These are phyloP conservation scores for Dynastes hyllus DNA, from an alignment of 2,888 invertebrate genomes.

Conservation along the genomic window DNA sequence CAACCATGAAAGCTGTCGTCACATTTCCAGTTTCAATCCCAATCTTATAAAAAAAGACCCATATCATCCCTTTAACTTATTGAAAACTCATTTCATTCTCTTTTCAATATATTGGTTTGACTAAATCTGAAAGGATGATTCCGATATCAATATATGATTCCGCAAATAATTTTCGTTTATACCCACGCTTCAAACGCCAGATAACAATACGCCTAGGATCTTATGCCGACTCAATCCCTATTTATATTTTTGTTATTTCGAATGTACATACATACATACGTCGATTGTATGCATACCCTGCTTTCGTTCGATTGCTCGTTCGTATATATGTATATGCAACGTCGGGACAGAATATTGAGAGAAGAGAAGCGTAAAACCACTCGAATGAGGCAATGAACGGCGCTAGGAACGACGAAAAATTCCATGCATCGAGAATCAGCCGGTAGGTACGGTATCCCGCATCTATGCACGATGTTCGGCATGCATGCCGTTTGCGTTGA, in stretches of 20 bases:
- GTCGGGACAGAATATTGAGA: constrained; percentile 18
- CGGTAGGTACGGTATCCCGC: background rate
- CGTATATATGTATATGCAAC: too few species aligned
- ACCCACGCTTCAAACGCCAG: background rate
- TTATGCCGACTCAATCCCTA: background rate
- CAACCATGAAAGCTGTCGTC: too few species aligned
- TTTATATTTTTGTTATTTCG: constrained; percentile 24
- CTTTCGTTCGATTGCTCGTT: too few species aligned
- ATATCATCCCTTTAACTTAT: background rate
- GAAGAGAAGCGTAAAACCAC: constrained; percentile 29
- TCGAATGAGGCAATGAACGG: background rate
- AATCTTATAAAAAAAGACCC: too few species aligned
- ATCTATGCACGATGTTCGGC: too few species aligned
- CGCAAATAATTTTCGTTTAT: constrained; percentile 11
- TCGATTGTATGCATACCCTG: background rate
- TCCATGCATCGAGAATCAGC: constrained; percentile 28
- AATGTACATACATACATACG: background rate
- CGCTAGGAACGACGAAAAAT: background rate
- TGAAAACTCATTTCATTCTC: constrained; percentile 24
- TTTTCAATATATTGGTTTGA: background rate
- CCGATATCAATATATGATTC: background rate
- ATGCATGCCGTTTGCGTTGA: too few species aligned
- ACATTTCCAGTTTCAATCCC: too few species aligned
- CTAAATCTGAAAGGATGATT: constrained; percentile 12
- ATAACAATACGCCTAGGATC: constrained; percentile 21